Conservation (phyloP, 2,888 invertebrate genomes). For the Bellardia pandia region DNA sequence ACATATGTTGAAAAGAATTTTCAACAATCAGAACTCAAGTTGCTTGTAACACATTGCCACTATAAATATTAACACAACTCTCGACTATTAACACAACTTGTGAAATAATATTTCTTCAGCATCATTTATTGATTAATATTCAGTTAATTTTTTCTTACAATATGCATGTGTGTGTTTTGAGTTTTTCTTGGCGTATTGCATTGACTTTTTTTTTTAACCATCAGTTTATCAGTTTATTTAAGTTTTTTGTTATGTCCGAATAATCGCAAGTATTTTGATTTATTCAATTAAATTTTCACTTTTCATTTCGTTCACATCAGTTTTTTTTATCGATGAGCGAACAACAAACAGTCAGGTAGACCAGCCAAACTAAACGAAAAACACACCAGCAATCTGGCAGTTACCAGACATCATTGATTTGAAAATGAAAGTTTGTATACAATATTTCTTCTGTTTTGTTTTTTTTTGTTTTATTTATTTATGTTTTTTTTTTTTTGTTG, state of each 20-base stretch:
- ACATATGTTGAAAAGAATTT: not conserved
- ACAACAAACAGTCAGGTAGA: conserved; percentile 57
- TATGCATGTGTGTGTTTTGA: not conserved
- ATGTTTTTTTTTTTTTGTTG: conserved; percentile 16
- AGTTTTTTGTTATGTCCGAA: conserved; percentile 65
- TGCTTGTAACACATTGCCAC: not conserved
- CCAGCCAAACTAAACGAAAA: conserved; percentile 44
- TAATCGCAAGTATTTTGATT: conserved; percentile 71
- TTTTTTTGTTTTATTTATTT: conserved; percentile 4
- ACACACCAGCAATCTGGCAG: conserved; percentile 54
- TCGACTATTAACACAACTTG: conserved; percentile 3
- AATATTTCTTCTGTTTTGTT: conserved; percentile 35
- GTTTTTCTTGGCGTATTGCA: not conserved
- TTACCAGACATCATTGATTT: conserved; percentile 67
- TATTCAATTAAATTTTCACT: conserved; percentile 73
- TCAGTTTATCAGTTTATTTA: conserved; percentile 57
- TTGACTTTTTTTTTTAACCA: conserved; percentile 34
- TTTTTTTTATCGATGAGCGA: conserved; percentile 66
- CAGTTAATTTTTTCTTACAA: conserved; percentile 48
- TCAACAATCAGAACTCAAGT: not conserved
- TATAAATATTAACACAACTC: not conserved
- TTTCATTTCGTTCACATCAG: conserved; percentile 70
- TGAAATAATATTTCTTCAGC: conserved; percentile 19
- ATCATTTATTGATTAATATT: conserved; percentile 27
- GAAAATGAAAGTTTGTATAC: conserved; percentile 73